Percentiles rank a stretch among this genome's conserved stretches.
These are phyloP conservation scores for Saimiri boliviensis DNA, from an alignment of 2,113 vertebrate species.

Conservation along the genomic window DNA sequence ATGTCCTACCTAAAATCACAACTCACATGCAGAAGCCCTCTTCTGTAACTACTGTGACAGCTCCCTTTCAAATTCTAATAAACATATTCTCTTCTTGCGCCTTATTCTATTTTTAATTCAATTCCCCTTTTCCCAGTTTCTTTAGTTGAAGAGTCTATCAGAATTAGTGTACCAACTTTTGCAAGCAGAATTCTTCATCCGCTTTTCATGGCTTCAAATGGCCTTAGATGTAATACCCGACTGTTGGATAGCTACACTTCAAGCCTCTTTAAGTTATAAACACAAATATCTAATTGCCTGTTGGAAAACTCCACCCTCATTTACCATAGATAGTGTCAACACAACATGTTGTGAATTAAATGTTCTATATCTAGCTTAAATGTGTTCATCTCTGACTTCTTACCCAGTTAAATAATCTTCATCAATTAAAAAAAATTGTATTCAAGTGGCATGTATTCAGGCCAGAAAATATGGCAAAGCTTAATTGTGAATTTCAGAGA, in stretches of 20 bases:
- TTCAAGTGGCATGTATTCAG: not conserved
- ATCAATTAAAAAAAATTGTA: not conserved
- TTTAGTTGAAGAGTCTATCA: no score
- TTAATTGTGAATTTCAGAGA: not conserved
- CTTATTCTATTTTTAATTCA: not conserved
- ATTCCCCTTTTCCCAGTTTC: not conserved
- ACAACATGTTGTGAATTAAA: not conserved
- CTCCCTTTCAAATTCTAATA: not conserved
- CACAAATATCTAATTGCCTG: not conserved
- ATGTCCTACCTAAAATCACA: not conserved
- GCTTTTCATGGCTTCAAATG: not conserved
- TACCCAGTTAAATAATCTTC: not conserved
- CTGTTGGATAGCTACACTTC: not conserved
- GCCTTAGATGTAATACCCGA: not conserved
- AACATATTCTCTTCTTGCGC: not conserved
- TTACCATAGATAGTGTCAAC: not conserved
- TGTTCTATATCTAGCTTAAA: not conserved
- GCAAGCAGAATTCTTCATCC: not conserved
- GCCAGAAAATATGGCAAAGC: not conserved
- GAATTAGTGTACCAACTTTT: not conserved
- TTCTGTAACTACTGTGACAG: not conserved
- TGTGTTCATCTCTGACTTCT: not conserved
- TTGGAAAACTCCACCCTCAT: not conserved
- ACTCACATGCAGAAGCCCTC: no score
- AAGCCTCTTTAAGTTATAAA: not conserved